Evolutionary conservation across 1,140 invertebrate species (phyloP).

Genomic region (Drosophila albomicans): DNA sequence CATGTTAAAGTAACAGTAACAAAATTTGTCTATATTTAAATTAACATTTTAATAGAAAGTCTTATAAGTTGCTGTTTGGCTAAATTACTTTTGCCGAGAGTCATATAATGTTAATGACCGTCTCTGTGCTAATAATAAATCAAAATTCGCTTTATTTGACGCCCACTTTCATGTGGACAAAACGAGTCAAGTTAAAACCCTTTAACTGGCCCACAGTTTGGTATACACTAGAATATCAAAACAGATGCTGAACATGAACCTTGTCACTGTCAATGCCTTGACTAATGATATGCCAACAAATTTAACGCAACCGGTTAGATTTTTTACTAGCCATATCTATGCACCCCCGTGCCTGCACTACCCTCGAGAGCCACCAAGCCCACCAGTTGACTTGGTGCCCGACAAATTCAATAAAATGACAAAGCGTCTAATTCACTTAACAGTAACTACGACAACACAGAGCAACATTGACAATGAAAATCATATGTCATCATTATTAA

Average conservation of each 20-base stretch:
- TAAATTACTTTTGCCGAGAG: no score
- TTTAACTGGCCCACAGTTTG: slow-evolving; percentile 24
- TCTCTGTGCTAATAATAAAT: slow-evolving; percentile 47
- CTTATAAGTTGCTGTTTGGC: no score
- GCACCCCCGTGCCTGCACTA: not conserved
- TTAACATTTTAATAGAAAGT: no score
- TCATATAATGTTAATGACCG: no score
- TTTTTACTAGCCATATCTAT: slow-evolving; percentile 4
- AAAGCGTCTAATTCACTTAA: slow-evolving; percentile 82
- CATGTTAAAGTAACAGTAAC: no score
- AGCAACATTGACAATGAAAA: slow-evolving; percentile 84
- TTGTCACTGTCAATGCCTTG: slow-evolving; percentile 54
- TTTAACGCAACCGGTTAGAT: slow-evolving; percentile 78
- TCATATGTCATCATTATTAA: slow-evolving; percentile 85
- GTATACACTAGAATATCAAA: slow-evolving; percentile 62
- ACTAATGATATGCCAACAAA: slow-evolving; percentile 84
- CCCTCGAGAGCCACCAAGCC: slow-evolving; percentile 11
- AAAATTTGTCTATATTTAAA: no score
- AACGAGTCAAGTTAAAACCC: slow-evolving; percentile 40
- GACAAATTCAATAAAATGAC: slow-evolving; percentile 68
- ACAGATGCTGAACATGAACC: slow-evolving; percentile 74
- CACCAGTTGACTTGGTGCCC: slow-evolving; percentile 54
- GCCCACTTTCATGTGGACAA: slow-evolving; percentile 39
- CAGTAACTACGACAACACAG: slow-evolving; percentile 32
- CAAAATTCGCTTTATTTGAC: slow-evolving; percentile 34